Percentiles rank a stretch among this genome's conserved stretches.
These are phyloP conservation scores for Mythimna pallens DNA, from an alignment of 2,888 invertebrate genomes.

Conservation along the genomic window DNA sequence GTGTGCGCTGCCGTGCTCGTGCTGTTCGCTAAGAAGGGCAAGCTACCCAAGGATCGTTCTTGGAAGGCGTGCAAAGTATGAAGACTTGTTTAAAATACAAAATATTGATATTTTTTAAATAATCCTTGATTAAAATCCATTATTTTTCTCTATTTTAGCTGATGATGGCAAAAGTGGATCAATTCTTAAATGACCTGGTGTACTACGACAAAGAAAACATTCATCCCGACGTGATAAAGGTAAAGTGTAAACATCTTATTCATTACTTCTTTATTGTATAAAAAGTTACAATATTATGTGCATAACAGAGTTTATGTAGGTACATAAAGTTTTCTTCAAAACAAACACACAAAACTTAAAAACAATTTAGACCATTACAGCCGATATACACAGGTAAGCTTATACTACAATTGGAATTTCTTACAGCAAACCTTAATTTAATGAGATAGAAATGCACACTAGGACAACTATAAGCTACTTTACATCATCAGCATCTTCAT, in stretches of 20 bases:
- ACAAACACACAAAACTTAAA: no score
- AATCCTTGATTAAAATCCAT: background rate
- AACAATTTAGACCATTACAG: no score
- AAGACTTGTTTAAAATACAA: background rate
- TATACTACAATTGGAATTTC: no score
- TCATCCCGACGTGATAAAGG: slow-evolving; percentile 96
- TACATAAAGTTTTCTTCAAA: no score
- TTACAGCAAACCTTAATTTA: no score
- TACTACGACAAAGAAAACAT: slow-evolving; percentile 98
- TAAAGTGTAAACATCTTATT: slow-evolving; percentile 75
- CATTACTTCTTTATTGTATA: background rate
- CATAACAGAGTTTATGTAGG: no score
- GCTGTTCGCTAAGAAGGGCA: slow-evolving; percentile 95
- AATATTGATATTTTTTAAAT: background rate
- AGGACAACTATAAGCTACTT: no score
- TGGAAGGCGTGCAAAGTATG: slow-evolving; percentile 97
- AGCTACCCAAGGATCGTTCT: slow-evolving; percentile 97
- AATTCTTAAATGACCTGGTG: slow-evolving; percentile 95
- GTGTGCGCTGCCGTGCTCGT: slow-evolving; percentile 97
- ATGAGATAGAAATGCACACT: no score
- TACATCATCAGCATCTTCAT: no score
- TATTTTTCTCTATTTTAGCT: slow-evolving; percentile 76
- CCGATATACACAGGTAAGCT: no score
- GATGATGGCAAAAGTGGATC: slow-evolving; percentile 97
- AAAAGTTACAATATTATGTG: background rate